A percentile compares a stretch with the other conserved stretches of the same genome.
Conservation (phyloP, 2,797 vertebrate genomes). For the Platyrinchus mystaceus region DNA sequence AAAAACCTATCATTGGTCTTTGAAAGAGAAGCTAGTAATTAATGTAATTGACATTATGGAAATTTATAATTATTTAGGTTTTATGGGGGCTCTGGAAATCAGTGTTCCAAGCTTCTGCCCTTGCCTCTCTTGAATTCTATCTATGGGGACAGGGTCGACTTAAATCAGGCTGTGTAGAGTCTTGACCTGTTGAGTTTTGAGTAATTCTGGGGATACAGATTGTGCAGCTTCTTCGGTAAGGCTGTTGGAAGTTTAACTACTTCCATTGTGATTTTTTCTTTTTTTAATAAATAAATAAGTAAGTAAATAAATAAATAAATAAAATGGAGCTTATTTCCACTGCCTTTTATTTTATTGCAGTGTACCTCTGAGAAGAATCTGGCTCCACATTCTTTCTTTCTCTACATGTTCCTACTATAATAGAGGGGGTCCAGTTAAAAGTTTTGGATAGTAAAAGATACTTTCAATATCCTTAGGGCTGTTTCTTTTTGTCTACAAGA, state of each 20-base stretch:
- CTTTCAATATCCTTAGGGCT: not conserved
- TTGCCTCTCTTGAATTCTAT: accelerated
- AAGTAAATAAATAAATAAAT: not conserved
- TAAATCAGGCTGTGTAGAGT: not conserved
- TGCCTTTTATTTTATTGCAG: not conserved
- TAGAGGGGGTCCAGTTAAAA: not conserved
- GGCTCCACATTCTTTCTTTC: accelerated
- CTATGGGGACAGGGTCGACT: not conserved
- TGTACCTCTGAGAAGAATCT: not conserved
- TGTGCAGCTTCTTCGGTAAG: not conserved
- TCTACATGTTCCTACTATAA: not conserved
- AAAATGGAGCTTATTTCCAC: not conserved
- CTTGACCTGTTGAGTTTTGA: not conserved
- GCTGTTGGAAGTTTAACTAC: not conserved
- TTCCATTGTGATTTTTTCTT: not conserved
- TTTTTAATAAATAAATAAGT: not conserved
- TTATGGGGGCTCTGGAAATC: not conserved
- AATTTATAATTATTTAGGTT: not conserved
- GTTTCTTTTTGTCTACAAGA: not conserved
- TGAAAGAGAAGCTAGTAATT: not conserved
- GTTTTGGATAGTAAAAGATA: not conserved
- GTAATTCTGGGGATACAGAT: not conserved
- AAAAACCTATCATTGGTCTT: not conserved
- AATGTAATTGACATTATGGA: not conserved
- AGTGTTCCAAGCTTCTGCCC: not conserved